Percentiles rank a stretch among this genome's conserved stretches.
Conservation (phyloP, 92 coral and sea anemone genomes). For the Scolanthus callimorphus region DNA sequence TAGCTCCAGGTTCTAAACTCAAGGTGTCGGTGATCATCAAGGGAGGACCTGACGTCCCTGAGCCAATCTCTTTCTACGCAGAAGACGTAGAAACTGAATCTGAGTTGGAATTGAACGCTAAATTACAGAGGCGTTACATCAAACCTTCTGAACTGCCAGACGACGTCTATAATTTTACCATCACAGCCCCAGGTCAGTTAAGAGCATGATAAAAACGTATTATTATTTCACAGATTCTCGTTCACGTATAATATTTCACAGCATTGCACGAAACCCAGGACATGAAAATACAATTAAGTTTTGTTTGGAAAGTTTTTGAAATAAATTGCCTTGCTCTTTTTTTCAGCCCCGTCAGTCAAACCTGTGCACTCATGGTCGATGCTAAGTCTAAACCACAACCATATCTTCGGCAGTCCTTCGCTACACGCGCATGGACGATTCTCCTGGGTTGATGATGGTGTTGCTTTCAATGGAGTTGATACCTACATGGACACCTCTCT, state of each 20-base stretch:
- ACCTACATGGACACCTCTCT: constrained; percentile 53
- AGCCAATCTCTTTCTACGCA: constrained; percentile 70
- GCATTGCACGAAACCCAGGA: too few relatives aligned
- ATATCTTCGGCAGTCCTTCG: constrained; percentile 70
- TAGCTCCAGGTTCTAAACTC: constrained; percentile 35
- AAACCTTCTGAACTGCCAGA: constrained; percentile 71
- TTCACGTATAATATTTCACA: too few relatives aligned
- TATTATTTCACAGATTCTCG: neutral
- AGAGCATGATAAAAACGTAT: too few relatives aligned
- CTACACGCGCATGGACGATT: constrained; percentile 72
- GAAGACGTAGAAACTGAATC: constrained; percentile 81
- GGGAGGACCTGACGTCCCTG: constrained; percentile 45
- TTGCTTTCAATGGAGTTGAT: constrained; percentile 67
- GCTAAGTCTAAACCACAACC: constrained; percentile 48
- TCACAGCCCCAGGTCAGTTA: constrained; percentile 94
- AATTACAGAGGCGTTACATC: constrained; percentile 51
- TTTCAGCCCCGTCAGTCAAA: constrained; percentile 82
- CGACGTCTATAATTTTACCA: constrained; percentile 64
- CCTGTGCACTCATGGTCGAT: constrained; percentile 97
- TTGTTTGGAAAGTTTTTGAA: too few relatives aligned
- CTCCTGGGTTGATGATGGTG: constrained; percentile 43
- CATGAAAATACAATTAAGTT: too few relatives aligned
- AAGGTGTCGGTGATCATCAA: constrained; percentile 83
- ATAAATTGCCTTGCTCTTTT: too few relatives aligned
- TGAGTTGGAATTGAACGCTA: constrained; percentile 66